These are phyloP conservation scores for Sturnus vulgaris DNA, from an alignment of 2,113 vertebrate species.

Conservation along the genomic window DNA sequence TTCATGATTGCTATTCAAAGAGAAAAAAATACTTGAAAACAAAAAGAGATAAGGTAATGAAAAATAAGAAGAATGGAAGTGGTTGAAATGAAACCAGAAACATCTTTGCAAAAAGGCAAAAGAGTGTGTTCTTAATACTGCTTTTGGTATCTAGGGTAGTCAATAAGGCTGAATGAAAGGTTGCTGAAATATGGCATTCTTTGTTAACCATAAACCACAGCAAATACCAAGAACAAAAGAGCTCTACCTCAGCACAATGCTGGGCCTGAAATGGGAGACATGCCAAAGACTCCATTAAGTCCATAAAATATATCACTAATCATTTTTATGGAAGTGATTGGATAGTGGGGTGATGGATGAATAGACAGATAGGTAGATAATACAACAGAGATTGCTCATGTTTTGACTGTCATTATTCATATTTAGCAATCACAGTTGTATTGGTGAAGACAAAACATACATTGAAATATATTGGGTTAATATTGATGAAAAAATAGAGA, in stretches of 20 bases:
- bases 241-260: background rate
- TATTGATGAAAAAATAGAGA: conserved; percentile 18
- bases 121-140: background rate
- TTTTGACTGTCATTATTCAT: conserved; percentile 9
- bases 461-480: conserved; percentile 17
- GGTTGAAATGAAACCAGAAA: background rate
- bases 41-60: background rate
- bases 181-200: background rate
- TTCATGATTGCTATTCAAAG: background rate
- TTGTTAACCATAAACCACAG: background rate
- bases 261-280: background rate
- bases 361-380: conserved; percentile 14
- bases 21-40: background rate
- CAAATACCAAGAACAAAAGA: background rate
- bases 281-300: conserved; percentile 8
- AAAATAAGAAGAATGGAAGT: background rate
- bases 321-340: background rate
- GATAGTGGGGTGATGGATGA: background rate
- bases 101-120: background rate
- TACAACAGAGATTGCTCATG: background rate
- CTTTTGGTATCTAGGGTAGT: background rate
- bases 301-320: background rate
- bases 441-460: conserved; percentile 16
- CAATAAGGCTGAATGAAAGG: background rate
- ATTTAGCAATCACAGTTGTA: conserved; percentile 9